Evolutionary conservation across 2,797 vertebrate species (phyloP), one percentile per base, ranked within the genome.

Genomic region (Ctenochaetus hawaiiensis): DNA sequence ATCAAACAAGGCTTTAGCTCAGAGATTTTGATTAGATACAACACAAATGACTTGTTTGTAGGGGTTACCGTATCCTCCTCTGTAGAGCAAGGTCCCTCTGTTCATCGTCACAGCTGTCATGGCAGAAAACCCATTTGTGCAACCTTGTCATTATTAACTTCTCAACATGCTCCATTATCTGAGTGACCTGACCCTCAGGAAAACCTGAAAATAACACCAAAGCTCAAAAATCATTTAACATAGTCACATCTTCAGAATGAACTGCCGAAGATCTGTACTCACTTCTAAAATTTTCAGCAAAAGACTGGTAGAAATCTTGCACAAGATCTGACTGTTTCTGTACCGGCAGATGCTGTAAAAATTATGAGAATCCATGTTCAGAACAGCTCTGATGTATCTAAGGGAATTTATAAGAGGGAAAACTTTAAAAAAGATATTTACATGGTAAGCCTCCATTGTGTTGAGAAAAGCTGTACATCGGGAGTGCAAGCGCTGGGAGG

Each of bases 61-160:
- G 57, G 10, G 11, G 67, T 88, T 76, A 96, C 96, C 94, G 93
- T 81, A 96, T 96, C 67, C 95, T 93, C 47, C 78, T 93, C 77
- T 96, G 95, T 8, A 96, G 92, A 39, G 81, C 78, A 49, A 96
- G 87, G 77, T 96, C 96, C 68, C 93, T 96, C 81, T 96, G 94
- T 64, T 96, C 95, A 57, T 96, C 95, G 8, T 95, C 94, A 64
- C 94, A 94, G 77, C 94, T 95, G 87, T 96, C 94, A 14, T 95
- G 94, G 78, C 95, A 96, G 87, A 96, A 96, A 72, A 94, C 95
- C 91, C 94, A 96, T 82, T 94, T 95, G 84, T 96, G 95, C 66
- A 96, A 85, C 18, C 94, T 92, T 0, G 96, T 96, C 96, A 96
- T 96, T 49, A 95, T 88, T 13, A 96, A 85, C 87, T 96, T 96